Evolutionary conservation across 1,140 invertebrate genomes (phyloP).

Genomic region (Matsumurasca onukii): DNA sequence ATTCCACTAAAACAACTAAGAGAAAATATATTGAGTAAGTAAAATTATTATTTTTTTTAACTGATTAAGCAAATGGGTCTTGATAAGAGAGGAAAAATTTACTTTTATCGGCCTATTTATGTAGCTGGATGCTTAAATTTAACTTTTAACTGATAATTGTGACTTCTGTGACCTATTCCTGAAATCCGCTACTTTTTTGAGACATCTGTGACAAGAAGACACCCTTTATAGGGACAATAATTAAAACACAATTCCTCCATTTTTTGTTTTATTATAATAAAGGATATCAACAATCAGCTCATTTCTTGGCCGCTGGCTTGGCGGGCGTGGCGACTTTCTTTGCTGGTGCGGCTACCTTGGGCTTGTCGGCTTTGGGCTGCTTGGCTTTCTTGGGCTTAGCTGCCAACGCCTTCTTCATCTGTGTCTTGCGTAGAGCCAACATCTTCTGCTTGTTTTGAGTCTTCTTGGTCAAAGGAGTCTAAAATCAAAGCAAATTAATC

Average conservation of each 20-base stretch:
- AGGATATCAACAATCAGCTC: constrained; percentile 9
- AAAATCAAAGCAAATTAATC: constrained; percentile 34
- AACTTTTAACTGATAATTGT: too few species aligned
- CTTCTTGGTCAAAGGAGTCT: constrained; percentile 55
- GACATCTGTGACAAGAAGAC: too few species aligned
- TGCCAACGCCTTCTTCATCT: constrained; percentile 53
- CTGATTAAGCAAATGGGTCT: too few species aligned
- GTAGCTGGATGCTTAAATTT: too few species aligned
- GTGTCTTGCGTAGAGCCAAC: constrained; percentile 53
- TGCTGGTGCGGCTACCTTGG: constrained; percentile 29
- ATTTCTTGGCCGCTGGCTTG: constrained; percentile 31
- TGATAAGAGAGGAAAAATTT: too few species aligned
- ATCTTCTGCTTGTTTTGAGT: constrained; percentile 55
- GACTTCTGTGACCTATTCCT: too few species aligned
- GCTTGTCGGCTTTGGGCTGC: constrained; percentile 45
- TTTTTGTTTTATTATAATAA: constrained; percentile 23
- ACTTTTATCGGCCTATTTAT: too few species aligned
- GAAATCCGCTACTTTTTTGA: too few species aligned
- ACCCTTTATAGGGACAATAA: too few species aligned
- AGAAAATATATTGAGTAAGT: too few species aligned
- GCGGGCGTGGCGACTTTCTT: constrained; percentile 19
- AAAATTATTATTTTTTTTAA: too few species aligned
- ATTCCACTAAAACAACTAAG: too few species aligned
- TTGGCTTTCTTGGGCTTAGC: constrained; percentile 56
- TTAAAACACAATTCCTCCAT: neutral